phyloP scores from a whole-genome alignment of 2,888 invertebrate genomes.

The Palloptera scutellata region DNA sequence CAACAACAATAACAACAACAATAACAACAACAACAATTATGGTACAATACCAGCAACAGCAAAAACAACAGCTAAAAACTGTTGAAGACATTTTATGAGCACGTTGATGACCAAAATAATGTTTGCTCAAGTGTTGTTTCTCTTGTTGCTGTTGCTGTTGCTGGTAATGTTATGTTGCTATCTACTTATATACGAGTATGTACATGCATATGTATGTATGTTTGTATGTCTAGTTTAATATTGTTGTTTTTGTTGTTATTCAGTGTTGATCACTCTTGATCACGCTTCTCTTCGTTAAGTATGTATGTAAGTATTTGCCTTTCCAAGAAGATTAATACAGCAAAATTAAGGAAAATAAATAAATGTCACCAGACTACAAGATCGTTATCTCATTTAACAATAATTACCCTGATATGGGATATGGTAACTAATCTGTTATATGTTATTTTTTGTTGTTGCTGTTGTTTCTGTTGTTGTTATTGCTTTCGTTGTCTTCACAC shows the following conservation, averaged over 20 bases:
- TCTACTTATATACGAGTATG: neutral
- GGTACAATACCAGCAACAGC: too few species aligned
- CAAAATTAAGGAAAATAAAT: slow-evolving; percentile 65
- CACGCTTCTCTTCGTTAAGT: neutral
- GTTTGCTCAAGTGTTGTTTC: slow-evolving; percentile 18
- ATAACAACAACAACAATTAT: slow-evolving; percentile 16
- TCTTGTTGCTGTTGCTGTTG: slow-evolving; percentile 17
- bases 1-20: slow-evolving; percentile 22
- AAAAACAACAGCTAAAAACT: neutral
- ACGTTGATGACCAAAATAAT: slow-evolving; percentile 27
- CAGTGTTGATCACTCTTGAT: too few species aligned
- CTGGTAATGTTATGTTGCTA: slow-evolving; percentile 17
- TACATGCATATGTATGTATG: neutral
- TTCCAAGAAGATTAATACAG: slow-evolving; percentile 64
- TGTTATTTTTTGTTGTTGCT: slow-evolving; percentile 15
- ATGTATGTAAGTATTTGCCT: slow-evolving; percentile 12
- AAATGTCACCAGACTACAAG: slow-evolving; percentile 65
- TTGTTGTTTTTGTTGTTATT: too few species aligned
- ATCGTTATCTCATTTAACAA: slow-evolving; percentile 66
- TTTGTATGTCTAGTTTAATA: neutral
- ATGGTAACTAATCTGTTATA: slow-evolving; percentile 63
- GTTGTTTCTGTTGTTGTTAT: slow-evolving; percentile 18
- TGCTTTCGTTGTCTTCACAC: slow-evolving; percentile 1
- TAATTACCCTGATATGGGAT: slow-evolving; percentile 66
- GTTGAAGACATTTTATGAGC: slow-evolving; percentile 4